A percentile compares a stretch with the other conserved stretches of the same genome.
Evolutionary conservation across 2,113 vertebrate genomes (phyloP).

Genomic region (Eulemur rufifrons): DNA sequence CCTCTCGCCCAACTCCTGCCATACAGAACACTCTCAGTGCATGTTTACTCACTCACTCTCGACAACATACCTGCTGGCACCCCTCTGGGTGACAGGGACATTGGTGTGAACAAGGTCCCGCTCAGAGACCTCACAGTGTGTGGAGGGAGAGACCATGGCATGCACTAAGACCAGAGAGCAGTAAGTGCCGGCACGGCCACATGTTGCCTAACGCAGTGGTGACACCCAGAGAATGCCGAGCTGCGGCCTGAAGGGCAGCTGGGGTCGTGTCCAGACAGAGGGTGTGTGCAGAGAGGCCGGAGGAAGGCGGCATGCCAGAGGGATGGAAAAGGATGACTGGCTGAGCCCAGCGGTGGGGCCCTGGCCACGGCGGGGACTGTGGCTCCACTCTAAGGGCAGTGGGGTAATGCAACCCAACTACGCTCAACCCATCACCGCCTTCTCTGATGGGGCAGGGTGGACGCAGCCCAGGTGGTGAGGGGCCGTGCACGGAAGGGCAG

Average conservation of each 20-base stretch:
- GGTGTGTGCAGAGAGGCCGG: rapidly evolving
- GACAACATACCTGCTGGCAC: rapidly evolving
- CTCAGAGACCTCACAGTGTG: rapidly evolving
- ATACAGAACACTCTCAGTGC: background rate
- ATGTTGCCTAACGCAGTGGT: background rate
- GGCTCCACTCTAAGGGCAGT: background rate
- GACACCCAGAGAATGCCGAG: background rate
- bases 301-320: background rate
- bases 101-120: no score
- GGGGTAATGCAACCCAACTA: rapidly evolving
- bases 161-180: background rate
- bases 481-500: rapidly evolving
- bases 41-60: background rate
- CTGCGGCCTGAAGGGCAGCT: rapidly evolving
- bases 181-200: background rate
- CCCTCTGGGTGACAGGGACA: background rate
- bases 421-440: no score
- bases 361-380: rapidly evolving
- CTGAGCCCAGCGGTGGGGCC: rapidly evolving
- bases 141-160: background rate
- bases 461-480: background rate
- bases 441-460: background rate
- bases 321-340: rapidly evolving
- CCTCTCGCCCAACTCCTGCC: rapidly evolving
- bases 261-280: background rate